These are phyloP conservation scores for Ictidomys tridecemlineatus DNA, from an alignment of 2,113 vertebrate species.

Conservation along the genomic window DNA sequence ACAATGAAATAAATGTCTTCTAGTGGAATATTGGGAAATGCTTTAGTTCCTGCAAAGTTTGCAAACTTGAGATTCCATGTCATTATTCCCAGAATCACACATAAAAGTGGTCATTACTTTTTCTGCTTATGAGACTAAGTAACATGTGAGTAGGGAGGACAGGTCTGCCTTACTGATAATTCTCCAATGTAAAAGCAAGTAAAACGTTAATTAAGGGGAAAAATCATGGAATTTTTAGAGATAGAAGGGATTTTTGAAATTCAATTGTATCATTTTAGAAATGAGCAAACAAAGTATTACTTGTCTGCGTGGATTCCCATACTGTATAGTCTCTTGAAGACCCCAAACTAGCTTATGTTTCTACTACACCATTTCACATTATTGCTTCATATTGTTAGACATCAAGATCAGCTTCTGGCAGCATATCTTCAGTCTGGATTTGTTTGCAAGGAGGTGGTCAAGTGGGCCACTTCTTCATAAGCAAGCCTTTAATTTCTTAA, in stretches of 20 bases:
- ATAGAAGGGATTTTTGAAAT: neutral
- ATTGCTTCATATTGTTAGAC: neutral
- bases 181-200: neutral
- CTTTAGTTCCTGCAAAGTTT: neutral
- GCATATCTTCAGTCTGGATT: neutral
- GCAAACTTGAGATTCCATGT: neutral
- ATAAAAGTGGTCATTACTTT: neutral
- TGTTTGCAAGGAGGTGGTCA: neutral
- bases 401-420: neutral
- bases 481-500: constrained; percentile 7
- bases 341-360: neutral
- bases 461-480: neutral
- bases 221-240: constrained; percentile 35
- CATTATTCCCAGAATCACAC: neutral
- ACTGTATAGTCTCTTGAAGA: neutral
- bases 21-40: neutral
- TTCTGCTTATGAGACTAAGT: neutral
- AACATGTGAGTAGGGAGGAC: neutral
- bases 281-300: neutral
- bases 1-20: neutral
- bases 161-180: neutral
- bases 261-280: constrained; percentile 1
- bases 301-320: neutral
- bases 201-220: constrained; percentile 14
- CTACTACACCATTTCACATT: neutral